phyloP scores from a whole-genome alignment of 37 sponge, comb jelly and placozoan genomes.

The Ianthella basta region DNA sequence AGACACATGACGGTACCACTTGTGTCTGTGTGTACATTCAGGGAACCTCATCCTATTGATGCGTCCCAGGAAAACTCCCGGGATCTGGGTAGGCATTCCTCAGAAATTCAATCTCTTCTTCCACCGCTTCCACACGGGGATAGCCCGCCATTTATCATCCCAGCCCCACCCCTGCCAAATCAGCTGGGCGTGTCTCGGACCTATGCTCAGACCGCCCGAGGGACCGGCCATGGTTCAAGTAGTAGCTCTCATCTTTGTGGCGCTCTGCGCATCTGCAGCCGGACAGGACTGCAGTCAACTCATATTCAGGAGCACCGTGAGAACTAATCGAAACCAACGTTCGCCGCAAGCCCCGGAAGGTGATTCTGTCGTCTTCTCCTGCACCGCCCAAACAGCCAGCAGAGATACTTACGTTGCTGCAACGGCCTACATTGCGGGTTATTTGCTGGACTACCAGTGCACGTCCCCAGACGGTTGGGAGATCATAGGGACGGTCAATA shows the following conservation, averaged over 20 bases:
- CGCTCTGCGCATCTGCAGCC: too few species aligned
- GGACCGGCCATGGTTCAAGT: too few species aligned
- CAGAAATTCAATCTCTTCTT: constrained; percentile 39
- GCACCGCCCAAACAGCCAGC: neutral
- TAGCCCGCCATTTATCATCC: constrained; percentile 7
- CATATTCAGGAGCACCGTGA: too few species aligned
- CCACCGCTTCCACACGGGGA: neutral
- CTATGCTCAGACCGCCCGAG: too few species aligned
- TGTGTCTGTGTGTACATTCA: neutral
- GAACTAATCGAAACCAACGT: too few species aligned
- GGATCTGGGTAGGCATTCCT: neutral
- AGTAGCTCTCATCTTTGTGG: too few species aligned
- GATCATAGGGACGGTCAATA: too few species aligned
- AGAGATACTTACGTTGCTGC: neutral
- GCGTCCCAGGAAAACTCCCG: constrained; percentile 40
- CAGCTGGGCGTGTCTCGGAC: too few species aligned
- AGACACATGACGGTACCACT: neutral
- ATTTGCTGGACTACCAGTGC: neutral
- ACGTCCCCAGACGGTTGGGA: neutral
- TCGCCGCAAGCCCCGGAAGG: too few species aligned
- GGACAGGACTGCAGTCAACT: too few species aligned
- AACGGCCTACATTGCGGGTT: neutral
- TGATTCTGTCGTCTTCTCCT: neutral
- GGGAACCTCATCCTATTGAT: neutral
- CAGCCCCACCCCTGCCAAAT: neutral